Evolutionary conservation across 2,888 invertebrate species (phyloP).

Genomic region (Fabriciana adippe): DNA sequence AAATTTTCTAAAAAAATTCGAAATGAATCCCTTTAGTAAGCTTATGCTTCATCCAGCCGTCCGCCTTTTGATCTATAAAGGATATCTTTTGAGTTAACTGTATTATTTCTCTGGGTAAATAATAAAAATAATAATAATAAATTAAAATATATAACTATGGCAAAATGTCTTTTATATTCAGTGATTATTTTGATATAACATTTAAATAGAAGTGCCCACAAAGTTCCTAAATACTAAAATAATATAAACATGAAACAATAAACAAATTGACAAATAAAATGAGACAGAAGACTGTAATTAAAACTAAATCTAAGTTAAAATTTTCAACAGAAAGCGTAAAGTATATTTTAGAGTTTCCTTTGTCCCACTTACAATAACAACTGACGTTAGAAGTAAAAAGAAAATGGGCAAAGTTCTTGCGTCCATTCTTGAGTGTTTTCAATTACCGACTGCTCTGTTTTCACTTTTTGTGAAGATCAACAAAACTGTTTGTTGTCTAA

Average conservation of each 20-base stretch:
- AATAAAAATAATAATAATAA: too few relatives aligned
- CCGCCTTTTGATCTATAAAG: too few relatives aligned
- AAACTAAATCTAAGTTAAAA: constrained; percentile 25
- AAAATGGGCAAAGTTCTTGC: constrained; percentile 46
- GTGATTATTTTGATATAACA: too few relatives aligned
- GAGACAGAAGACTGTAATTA: constrained; percentile 22
- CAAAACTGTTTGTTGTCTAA: constrained; percentile 40
- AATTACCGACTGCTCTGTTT: constrained; percentile 40
- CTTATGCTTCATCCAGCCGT: too few relatives aligned
- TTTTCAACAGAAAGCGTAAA: constrained; percentile 20
- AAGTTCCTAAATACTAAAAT: too few relatives aligned
- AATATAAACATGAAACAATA: background rate
- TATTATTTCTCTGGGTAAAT: too few relatives aligned
- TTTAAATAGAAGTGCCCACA: too few relatives aligned
- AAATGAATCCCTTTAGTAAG: too few relatives aligned
- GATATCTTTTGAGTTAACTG: too few relatives aligned
- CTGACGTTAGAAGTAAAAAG: constrained; percentile 47
- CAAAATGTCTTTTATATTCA: too few relatives aligned
- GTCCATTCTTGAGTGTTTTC: constrained; percentile 49
- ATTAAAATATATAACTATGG: too few relatives aligned
- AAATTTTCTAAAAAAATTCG: too few relatives aligned
- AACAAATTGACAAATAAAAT: background rate
- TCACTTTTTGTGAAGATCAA: constrained; percentile 31
- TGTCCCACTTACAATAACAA: constrained; percentile 48
- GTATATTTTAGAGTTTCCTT: constrained; percentile 30